Conservation (phyloP, 2,113 vertebrate species). For the Mystacornis crossleyi region DNA sequence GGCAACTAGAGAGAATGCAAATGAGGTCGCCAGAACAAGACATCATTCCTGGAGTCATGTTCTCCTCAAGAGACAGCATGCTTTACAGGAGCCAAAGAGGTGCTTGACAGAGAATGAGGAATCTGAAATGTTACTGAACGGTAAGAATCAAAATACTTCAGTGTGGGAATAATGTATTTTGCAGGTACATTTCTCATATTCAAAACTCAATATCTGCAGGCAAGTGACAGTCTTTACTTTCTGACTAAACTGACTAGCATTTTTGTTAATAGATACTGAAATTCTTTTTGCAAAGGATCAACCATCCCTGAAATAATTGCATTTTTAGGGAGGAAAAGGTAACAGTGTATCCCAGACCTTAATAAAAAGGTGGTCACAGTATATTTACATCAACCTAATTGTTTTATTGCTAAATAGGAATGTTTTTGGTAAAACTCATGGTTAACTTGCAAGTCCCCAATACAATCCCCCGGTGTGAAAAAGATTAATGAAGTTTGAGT, state of each 20-base stretch:
- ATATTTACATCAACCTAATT: background rate
- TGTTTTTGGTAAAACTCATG: accelerated
- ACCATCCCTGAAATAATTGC: background rate
- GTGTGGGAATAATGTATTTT: background rate
- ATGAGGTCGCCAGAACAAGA: background rate
- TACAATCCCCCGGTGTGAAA: background rate
- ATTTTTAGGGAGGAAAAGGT: background rate
- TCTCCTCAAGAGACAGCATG: background rate
- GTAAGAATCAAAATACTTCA: background rate
- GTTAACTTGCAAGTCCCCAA: background rate
- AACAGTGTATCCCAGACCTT: background rate
- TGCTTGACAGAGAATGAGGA: background rate
- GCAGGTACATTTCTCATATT: background rate
- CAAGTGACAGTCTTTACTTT: background rate
- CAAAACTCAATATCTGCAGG: background rate
- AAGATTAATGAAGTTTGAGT: background rate
- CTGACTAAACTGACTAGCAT: background rate
- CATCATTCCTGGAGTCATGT: background rate
- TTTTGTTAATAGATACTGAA: background rate
- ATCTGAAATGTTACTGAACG: background rate
- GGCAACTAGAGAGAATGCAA: background rate
- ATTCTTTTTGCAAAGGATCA: background rate
- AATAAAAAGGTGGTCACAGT: background rate
- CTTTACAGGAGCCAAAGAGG: background rate
- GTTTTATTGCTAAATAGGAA: background rate